Evolutionary conservation across 2,113 vertebrate genomes (phyloP), one percentile per base, ranked within the genome.

Genomic region (Bujurquina vittata): DNA sequence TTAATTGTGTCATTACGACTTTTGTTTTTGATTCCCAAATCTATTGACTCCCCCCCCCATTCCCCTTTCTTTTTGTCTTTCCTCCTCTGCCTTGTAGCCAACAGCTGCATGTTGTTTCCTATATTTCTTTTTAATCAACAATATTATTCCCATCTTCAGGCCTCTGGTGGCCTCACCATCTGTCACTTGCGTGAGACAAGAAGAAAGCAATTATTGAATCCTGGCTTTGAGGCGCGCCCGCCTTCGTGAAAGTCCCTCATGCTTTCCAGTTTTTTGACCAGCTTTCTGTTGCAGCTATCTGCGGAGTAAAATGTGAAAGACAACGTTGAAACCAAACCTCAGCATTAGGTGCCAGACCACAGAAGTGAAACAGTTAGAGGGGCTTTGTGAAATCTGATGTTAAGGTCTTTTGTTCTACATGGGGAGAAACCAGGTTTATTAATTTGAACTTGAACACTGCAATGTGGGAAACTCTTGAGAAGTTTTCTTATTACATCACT

Each of bases 91-190:
- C 72, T 84, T 54, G 55, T 22, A 81, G 85, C 93, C 90, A 93
- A 93, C 93, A 93, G 93, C 90, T 93, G 94, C 86, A 92, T 93
- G 89, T 91, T 93, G 88, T 94, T 95, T 91, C 91, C 77, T 91
- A 90, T 90, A 92, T 93, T 93, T 92, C 88, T 91, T 95, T 94
- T 91, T 93, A 94, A 95, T 95, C 93, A 94, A 93, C 92, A 93
- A 93, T 93, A 94, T 94, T 93, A 92, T 93, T 94, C 91, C 89
- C 91, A 94, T 95, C 90, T 92, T 91, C 77, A 84, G 83, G 89
- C 90, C 91, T 89, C 89, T 89, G 90, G 92, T 92, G 91, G 91
- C 88, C 90, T 94, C 84, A 84, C 94, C 94, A 95, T 95, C 93
- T 95, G 94, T 94, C 93, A 93, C 93, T 93, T 84, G 92, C 89